Base-by-base conservation (phyloP, 2,797 vertebrate species). In the Dryobates pubescens region DNA sequence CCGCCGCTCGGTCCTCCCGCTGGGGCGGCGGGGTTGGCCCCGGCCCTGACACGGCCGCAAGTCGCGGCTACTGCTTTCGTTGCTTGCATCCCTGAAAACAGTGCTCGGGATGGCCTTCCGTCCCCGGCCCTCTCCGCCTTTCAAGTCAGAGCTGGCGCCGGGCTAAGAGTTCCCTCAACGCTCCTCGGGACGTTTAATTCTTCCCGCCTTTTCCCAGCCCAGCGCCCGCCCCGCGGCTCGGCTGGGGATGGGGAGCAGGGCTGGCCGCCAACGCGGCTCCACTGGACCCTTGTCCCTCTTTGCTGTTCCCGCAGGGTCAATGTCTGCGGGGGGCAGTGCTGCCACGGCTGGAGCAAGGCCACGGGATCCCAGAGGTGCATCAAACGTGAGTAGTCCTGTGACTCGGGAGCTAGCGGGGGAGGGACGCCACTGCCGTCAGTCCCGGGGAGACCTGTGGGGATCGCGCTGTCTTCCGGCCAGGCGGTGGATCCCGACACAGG, bases 241-340 rank as follows among this genome's bases (percentile, higher is more conserved):
- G 51, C 67, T 27, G 29, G 63, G 63, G 17, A 10, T 13, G 51
- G 36, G n/a, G 58, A 86, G 26, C 45, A 13, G 57, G 26, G 9
- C 26, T 8, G 45, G 20, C n/a, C 4, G 51, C 47, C 74, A 7
- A 27, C 61, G 14, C 65, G 36, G 56, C 20, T 20, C 75, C 36
- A 18, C 59, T 41, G 36, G 59, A 91, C 82, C 29, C 43, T 89
- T 79, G 68, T 77, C 58, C 57, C 49, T 56, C 73, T 92, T 93
- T 94, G 82, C 82, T 97, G 81, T 96, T 82, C 94, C 97, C 97
- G 81, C 98, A 99, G 99, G 96, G 98, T 99, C 88, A 99, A 99
- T 63, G 98, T 99, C 76, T 99, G 99, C 89, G 99, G 99, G 92
- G 98, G 98, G n/a, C 98, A 99, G 96, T 99, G 99, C 98, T 99